Percentiles rank a stretch among this genome's conserved stretches.
Conservation (phyloP, 2,113 vertebrate species). For the Conger conger region DNA sequence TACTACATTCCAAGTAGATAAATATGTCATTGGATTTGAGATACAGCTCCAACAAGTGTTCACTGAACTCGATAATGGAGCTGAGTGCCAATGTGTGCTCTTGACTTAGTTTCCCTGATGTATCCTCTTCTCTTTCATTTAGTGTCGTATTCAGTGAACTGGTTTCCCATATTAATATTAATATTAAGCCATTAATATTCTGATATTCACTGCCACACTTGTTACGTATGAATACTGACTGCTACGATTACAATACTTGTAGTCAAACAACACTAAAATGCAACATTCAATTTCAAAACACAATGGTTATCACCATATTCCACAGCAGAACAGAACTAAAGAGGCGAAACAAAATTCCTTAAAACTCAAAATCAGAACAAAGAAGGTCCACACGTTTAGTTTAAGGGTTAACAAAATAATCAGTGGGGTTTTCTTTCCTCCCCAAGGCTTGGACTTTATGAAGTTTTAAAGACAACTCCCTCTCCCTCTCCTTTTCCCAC, state of each 20-base stretch:
- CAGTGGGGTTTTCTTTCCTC: background rate
- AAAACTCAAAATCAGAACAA: background rate
- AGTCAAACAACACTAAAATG: background rate
- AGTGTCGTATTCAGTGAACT: too few relatives aligned
- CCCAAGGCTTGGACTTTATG: background rate
- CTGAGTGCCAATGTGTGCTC: too few relatives aligned
- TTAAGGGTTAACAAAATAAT: background rate
- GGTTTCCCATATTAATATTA: too few relatives aligned
- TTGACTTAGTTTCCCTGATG: too few relatives aligned
- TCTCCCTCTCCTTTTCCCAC: background rate
- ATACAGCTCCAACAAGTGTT: background rate
- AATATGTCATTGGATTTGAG: background rate
- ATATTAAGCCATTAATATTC: background rate
- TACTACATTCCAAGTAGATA: background rate
- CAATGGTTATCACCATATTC: background rate
- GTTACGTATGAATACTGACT: background rate
- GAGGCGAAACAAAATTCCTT: background rate
- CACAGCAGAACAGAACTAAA: background rate
- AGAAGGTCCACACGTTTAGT: background rate
- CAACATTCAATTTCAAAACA: background rate
- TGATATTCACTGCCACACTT: background rate
- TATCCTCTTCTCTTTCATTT: too few relatives aligned
- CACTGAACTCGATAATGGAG: background rate
- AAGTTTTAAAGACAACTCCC: background rate
- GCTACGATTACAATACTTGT: background rate